A percentile compares a stretch with the other conserved stretches of the same genome.
Conservation (phyloP, 2,797 vertebrate species). For the Pangasius mekongensis region DNA sequence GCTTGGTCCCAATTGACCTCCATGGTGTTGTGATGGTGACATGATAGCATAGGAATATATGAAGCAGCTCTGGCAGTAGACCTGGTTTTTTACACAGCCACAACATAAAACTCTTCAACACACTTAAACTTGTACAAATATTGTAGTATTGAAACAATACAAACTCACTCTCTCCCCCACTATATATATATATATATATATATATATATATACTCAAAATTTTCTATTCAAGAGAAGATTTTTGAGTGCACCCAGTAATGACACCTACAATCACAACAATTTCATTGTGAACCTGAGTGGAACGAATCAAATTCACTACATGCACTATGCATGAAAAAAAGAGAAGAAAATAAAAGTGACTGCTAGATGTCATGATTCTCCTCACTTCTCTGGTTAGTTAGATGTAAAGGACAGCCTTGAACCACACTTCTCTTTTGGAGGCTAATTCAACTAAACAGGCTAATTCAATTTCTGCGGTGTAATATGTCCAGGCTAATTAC, state of each 20-base stretch:
- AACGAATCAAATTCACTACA: not conserved
- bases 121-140: not conserved
- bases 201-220: too few species aligned
- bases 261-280: too few species aligned
- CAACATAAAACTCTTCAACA: not conserved
- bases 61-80: conserved; percentile 10
- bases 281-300: too few species aligned
- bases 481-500: not conserved
- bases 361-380: not conserved
- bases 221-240: too few species aligned
- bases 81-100: conserved; percentile 15
- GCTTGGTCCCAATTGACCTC: conserved; percentile 33
- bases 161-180: too few species aligned
- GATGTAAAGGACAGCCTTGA: not conserved
- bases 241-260: too few species aligned
- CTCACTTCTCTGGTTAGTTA: not conserved
- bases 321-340: not conserved
- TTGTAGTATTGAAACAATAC: not conserved
- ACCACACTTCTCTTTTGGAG: not conserved
- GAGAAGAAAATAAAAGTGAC: not conserved
- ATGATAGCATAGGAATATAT: not conserved
- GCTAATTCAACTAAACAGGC: not conserved
- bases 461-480: conserved; percentile 10
- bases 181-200: too few species aligned
- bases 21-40: conserved; percentile 3